phyloP scores from a whole-genome alignment of 2,113 vertebrate species.

The Pyrgilauda ruficollis region DNA sequence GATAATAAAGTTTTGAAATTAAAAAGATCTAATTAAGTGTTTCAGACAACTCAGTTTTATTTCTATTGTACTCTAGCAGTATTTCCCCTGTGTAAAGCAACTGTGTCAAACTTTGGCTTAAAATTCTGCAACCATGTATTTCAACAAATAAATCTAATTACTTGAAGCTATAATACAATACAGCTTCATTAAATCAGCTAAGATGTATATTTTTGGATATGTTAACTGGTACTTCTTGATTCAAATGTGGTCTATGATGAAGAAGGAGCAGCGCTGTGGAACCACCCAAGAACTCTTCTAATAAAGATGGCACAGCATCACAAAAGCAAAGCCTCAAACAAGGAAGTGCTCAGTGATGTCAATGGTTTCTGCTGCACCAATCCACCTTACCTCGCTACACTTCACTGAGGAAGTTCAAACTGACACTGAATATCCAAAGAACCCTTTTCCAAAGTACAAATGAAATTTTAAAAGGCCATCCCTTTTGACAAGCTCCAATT shows the following conservation, averaged over 20 bases:
- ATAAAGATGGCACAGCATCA: not conserved
- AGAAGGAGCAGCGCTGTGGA: not conserved
- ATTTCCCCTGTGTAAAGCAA: not conserved
- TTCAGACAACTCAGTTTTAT: not conserved
- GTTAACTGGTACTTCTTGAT: not conserved
- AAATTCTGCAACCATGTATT: not conserved
- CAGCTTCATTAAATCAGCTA: not conserved
- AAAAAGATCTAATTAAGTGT: not conserved
- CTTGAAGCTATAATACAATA: not conserved
- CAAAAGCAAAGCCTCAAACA: not conserved
- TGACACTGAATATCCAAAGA: not conserved
- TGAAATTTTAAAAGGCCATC: not conserved
- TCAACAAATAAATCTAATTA: not conserved
- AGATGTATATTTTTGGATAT: not conserved
- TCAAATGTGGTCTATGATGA: not conserved
- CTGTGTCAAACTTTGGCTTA: not conserved
- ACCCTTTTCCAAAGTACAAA: not conserved
- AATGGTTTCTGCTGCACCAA: not conserved
- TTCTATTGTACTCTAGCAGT: not conserved
- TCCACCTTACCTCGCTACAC: not conserved
- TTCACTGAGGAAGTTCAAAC: not conserved
- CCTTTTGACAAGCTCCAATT: not conserved
- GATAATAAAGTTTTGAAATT: not conserved
- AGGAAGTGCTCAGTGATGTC: not conserved
- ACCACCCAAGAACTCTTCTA: not conserved